Evolutionary conservation across 2,888 invertebrate species (phyloP).

Genomic region (Cetonia aurata): DNA sequence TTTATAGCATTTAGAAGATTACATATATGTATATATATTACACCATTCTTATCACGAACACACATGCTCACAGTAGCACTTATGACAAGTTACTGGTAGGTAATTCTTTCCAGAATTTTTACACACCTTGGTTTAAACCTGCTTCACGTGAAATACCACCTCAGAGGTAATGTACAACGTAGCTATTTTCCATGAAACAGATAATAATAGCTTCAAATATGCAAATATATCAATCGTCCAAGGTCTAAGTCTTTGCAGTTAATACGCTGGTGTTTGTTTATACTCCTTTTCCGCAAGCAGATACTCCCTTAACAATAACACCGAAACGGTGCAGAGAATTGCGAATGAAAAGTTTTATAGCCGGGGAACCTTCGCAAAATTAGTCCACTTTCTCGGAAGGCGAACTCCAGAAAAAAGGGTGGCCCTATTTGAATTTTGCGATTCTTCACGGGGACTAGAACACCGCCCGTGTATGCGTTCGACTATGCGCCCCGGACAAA

Average conservation of each 20-base stretch:
- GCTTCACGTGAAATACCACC: not conserved
- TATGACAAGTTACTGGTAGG: not conserved
- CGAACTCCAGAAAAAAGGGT: slow-evolving; percentile 24
- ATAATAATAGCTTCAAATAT: slow-evolving; percentile 9
- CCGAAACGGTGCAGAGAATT: slow-evolving; percentile 44
- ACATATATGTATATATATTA: no score
- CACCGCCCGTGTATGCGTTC: slow-evolving; percentile 13
- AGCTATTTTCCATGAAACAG: not conserved
- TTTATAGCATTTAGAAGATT: no score
- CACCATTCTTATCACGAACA: no score
- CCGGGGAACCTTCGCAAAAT: slow-evolving; percentile 48
- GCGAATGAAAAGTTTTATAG: slow-evolving; percentile 55
- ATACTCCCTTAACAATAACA: slow-evolving; percentile 44
- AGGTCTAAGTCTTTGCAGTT: slow-evolving; percentile 8
- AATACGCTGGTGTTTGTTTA: slow-evolving; percentile 43
- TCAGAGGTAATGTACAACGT: slow-evolving; percentile 21
- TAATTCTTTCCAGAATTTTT: no score
- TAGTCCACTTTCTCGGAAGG: slow-evolving; percentile 43
- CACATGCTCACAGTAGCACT: not conserved
- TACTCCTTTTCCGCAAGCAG: slow-evolving; percentile 45
- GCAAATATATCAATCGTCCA: slow-evolving; percentile 32
- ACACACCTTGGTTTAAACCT: slow-evolving; percentile 9
- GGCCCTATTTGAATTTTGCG: slow-evolving; percentile 41
- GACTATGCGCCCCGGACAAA: slow-evolving; percentile 31
- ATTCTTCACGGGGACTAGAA: slow-evolving; percentile 32